phyloP scores from a whole-genome alignment of 2,888 invertebrate genomes.

The Tinea semifulvella region DNA sequence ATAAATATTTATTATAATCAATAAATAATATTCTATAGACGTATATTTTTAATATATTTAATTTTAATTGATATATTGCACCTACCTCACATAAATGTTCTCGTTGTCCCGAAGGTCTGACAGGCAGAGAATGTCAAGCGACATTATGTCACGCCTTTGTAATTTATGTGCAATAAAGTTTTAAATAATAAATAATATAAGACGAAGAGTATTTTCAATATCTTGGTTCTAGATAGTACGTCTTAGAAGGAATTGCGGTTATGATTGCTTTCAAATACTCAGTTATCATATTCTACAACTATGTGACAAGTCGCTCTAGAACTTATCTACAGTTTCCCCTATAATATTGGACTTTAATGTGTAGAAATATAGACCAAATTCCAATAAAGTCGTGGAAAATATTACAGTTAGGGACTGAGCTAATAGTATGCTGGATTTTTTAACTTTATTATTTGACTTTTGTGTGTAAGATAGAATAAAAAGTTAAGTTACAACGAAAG shows the following conservation, averaged over 20 bases:
- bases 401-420: no score
- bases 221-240: neutral
- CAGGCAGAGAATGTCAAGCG: no score
- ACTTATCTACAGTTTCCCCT: neutral
- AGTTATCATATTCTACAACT: neutral
- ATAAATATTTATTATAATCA: no score
- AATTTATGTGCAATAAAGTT: no score
- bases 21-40: no score
- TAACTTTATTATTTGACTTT: neutral
- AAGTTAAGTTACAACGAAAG: neutral
- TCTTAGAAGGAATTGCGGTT: neutral
- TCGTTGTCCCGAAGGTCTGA: no score
- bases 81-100: no score
- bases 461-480: neutral
- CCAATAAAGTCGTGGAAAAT: no score
- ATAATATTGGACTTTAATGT: slow-evolving; percentile 1
- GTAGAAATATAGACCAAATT: neutral
- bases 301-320: neutral
- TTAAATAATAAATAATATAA: neutral
- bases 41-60: no score
- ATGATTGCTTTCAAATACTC: neutral
- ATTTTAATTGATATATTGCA: no score
- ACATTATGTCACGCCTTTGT: no score
- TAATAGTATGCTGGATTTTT: no score
- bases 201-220: neutral